Evolutionary conservation across 2,797 vertebrate species (phyloP), one percentile per base, ranked within the genome.

Genomic region (Typhlichthys subterraneus): DNA sequence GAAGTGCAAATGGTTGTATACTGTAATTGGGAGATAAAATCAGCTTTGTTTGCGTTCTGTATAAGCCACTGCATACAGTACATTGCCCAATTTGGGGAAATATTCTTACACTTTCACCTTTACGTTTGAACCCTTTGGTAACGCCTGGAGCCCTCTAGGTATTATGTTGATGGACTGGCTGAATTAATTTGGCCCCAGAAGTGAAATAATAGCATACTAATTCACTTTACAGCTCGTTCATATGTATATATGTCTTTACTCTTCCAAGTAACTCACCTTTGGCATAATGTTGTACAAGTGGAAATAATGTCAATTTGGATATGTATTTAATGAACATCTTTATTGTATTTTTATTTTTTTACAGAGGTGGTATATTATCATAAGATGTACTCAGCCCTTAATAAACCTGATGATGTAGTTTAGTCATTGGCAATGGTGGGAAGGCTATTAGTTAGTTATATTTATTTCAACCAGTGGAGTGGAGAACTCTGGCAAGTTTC

Each of bases 1-100:
- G 55, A 75, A 76, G 71, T 75, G 77, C 63, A 65, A 82, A 71
- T 66, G 63, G 78, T 77, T 50, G 71, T 12, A 76, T 48, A 48
- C 46, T 76, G 72, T 65, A 82, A 80, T 71, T 54, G 53, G 11
- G 52, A 67, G 66, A 70, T 83, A 87, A 84, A 81, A 85, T 83
- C 83, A 79, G 73, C 72, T 82, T 78, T 78, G 77, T 83, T 79
- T 83, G 73, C 68, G 60, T 51, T 67, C 61, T 61, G 67, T 53
- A 66, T 69, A 61, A 73, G 75, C 77, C 72, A 72, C 53, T 42
- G 6, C 55, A 14, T 45, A 45, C 14, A 4, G 12, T 45, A 19
- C 10, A 4, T 23, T 52, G 1, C 14, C 17, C 17, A 4, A 19
- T 19, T 8, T 17, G 3, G n/a, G 10, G 3, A 15, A 19, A 65